Percentiles rank a stretch among this genome's conserved stretches.
Conservation (phyloP, 2,113 vertebrate genomes). For the Oxyruncus cristatus region DNA sequence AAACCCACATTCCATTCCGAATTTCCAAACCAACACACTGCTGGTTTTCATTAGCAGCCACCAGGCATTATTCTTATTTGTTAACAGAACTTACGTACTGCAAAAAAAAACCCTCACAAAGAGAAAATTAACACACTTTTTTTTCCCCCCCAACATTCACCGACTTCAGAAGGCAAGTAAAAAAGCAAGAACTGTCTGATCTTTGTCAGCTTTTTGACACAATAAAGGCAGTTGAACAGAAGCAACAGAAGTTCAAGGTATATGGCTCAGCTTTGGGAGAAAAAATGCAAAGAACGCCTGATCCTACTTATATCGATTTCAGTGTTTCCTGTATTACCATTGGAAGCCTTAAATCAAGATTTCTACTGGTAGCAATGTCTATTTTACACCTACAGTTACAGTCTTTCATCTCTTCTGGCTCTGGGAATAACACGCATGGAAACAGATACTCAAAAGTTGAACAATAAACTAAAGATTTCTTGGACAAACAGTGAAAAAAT, state of each 20-base stretch:
- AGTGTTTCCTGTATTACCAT: not conserved
- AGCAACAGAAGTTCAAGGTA: not conserved
- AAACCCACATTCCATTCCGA: slow-evolving; percentile 31
- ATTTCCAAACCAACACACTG: slow-evolving; percentile 27
- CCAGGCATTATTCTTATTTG: not conserved
- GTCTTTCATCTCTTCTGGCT: not conserved
- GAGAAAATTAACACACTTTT: not conserved
- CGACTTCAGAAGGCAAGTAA: not conserved
- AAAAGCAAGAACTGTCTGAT: not conserved
- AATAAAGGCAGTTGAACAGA: not conserved
- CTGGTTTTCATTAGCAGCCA: slow-evolving; percentile 47
- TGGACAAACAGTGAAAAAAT: not conserved
- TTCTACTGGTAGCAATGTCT: not conserved
- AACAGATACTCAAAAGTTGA: not conserved
- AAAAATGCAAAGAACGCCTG: slow-evolving; percentile 20
- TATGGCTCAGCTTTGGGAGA: not conserved
- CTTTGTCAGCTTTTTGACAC: not conserved
- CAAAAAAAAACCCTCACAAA: not conserved
- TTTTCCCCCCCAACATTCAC: not conserved
- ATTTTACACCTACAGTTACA: not conserved
- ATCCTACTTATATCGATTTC: not conserved
- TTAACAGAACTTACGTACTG: not conserved
- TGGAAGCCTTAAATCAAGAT: not conserved
- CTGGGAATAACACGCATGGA: not conserved
- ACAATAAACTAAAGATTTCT: not conserved